These are phyloP conservation scores for Falco naumanni DNA, from an alignment of 2,797 vertebrate species.

Conservation along the genomic window DNA sequence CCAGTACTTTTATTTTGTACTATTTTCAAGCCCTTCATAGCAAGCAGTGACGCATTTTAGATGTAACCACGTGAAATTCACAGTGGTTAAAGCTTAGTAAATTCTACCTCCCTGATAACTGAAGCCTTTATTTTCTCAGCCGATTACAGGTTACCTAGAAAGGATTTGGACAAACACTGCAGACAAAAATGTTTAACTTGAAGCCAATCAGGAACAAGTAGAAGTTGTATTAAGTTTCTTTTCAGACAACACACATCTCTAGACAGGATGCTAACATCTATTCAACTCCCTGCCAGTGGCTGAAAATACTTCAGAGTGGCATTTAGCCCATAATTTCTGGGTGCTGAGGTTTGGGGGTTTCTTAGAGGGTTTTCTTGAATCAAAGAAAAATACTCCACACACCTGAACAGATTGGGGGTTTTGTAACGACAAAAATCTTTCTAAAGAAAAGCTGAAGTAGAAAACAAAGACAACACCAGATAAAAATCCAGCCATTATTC, in stretches of 20 bases:
- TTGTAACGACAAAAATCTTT: neutral
- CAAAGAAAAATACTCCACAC: neutral
- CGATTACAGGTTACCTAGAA: neutral
- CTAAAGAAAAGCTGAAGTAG: neutral
- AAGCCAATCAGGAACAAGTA: neutral
- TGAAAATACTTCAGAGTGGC: neutral
- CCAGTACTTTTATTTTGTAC: neutral
- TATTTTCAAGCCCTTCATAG: slow-evolving; percentile 1
- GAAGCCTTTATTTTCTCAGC: neutral
- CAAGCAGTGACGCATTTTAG: neutral
- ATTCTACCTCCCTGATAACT: neutral
- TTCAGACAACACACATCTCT: neutral
- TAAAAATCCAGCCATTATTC: neutral
- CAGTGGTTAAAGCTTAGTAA: neutral
- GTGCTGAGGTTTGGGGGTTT: neutral
- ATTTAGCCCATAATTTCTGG: neutral
- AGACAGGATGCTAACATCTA: neutral
- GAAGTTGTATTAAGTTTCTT: neutral
- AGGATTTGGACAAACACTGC: neutral
- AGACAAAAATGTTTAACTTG: neutral
- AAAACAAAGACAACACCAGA: neutral
- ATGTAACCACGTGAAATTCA: neutral
- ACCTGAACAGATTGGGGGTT: neutral
- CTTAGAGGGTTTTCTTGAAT: neutral
- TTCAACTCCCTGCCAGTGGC: neutral